Conservation (phyloP, 2,888 invertebrate genomes). For the Amphipyra tragopoginis region DNA sequence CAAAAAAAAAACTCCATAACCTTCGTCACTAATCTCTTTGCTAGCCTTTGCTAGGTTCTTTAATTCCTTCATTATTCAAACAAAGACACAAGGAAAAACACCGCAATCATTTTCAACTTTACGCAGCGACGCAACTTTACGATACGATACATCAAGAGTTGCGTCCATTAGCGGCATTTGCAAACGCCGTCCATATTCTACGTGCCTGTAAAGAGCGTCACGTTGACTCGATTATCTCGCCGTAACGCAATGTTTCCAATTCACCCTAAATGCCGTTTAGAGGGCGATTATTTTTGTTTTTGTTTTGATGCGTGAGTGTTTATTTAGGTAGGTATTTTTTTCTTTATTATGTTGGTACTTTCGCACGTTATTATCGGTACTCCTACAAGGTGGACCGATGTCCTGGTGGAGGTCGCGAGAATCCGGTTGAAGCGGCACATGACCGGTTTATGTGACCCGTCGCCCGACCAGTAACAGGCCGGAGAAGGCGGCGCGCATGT, state of each 20-base stretch:
- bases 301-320: slow-evolving; percentile 21
- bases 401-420: too few species aligned
- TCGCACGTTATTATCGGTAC: too few species aligned
- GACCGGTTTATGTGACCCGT: too few species aligned
- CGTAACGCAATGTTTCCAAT: slow-evolving; percentile 52
- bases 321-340: slow-evolving; percentile 1
- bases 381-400: too few species aligned
- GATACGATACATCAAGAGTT: slow-evolving; percentile 55
- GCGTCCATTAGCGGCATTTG: slow-evolving; percentile 66
- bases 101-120: neutral
- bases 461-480: too few species aligned
- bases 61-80: too few species aligned
- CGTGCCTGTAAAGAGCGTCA: slow-evolving; percentile 72
- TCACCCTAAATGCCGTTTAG: slow-evolving; percentile 51
- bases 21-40: too few species aligned
- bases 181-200: slow-evolving; percentile 72
- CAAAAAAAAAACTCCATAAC: too few species aligned
- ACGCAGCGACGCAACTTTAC: slow-evolving; percentile 24
- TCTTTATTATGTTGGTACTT: too few species aligned
- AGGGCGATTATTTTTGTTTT: slow-evolving; percentile 50
- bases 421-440: too few species aligned
- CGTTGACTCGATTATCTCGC: slow-evolving; percentile 71
- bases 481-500: too few species aligned
- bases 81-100: neutral
- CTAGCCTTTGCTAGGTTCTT: too few species aligned